Conservation (phyloP, 2,113 vertebrate species). For the Dinomys branickii region DNA sequence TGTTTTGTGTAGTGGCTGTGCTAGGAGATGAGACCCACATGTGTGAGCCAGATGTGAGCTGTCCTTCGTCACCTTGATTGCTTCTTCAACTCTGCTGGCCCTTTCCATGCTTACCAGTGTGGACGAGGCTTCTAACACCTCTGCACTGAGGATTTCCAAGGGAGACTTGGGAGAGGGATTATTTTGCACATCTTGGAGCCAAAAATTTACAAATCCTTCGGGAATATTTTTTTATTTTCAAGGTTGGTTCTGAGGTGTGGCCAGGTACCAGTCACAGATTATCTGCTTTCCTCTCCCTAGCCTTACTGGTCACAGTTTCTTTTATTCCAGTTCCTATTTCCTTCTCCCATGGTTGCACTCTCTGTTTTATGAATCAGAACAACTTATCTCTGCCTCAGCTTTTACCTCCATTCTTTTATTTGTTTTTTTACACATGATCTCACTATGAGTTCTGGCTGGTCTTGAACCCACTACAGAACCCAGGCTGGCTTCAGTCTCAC, state of each 20-base stretch:
- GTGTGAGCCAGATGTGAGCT: slow-evolving; percentile 36
- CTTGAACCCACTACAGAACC: not conserved
- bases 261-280: not conserved
- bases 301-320: not conserved
- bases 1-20: slow-evolving; percentile 52
- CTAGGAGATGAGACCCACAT: not conserved
- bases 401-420: not conserved
- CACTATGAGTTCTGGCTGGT: not conserved
- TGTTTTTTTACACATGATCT: not conserved
- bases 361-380: not conserved
- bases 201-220: not conserved
- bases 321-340: accelerated
- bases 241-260: not conserved
- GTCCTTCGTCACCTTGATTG: not conserved
- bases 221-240: not conserved
- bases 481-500: not conserved
- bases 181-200: not conserved
- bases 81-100: not conserved
- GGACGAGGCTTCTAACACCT: not conserved
- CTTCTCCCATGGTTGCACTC: accelerated
- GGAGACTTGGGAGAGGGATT: not conserved
- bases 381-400: not conserved
- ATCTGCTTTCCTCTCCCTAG: not conserved
- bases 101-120: not conserved
- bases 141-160: not conserved